A percentile compares a stretch with the other conserved stretches of the same genome.
Conservation (phyloP, 2,113 vertebrate genomes). For the Redunca redunca region DNA sequence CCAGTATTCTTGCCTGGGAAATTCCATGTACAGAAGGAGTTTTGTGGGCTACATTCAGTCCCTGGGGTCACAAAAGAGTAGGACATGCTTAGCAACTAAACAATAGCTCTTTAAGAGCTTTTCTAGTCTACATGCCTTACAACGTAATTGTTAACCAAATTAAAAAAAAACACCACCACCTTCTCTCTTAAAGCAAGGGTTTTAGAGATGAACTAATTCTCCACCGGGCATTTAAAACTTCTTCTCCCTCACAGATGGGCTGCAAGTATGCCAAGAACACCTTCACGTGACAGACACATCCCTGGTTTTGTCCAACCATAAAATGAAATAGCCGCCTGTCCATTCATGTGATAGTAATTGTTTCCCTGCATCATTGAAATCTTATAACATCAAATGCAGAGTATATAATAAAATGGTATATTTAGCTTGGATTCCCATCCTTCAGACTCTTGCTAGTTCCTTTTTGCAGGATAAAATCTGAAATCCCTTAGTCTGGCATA, state of each 20-base stretch:
- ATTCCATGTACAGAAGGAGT: not conserved
- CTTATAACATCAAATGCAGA: not conserved
- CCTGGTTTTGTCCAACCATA: not conserved
- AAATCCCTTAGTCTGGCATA: not conserved
- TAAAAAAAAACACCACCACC: not conserved
- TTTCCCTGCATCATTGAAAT: not conserved
- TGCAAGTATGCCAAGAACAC: conserved; percentile 24
- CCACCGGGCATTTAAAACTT: not conserved
- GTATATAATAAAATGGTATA: not conserved
- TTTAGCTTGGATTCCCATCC: not conserved
- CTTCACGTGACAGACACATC: not conserved
- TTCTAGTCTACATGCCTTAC: not conserved
- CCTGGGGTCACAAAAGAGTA: not conserved
- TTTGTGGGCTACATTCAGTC: not conserved
- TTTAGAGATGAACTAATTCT: conserved; percentile 10
- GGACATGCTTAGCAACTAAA: not conserved
- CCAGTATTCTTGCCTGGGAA: not conserved
- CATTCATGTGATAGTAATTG: not conserved
- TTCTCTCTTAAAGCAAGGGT: not conserved
- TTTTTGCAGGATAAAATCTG: not conserved
- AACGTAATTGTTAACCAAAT: not conserved
- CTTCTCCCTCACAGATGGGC: not conserved
- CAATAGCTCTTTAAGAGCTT: not conserved
- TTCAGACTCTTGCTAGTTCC: not conserved
- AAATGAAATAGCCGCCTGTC: not conserved